Evolutionary conservation across 1,140 invertebrate genomes (phyloP).

Genomic region (Zophobas atratus): DNA sequence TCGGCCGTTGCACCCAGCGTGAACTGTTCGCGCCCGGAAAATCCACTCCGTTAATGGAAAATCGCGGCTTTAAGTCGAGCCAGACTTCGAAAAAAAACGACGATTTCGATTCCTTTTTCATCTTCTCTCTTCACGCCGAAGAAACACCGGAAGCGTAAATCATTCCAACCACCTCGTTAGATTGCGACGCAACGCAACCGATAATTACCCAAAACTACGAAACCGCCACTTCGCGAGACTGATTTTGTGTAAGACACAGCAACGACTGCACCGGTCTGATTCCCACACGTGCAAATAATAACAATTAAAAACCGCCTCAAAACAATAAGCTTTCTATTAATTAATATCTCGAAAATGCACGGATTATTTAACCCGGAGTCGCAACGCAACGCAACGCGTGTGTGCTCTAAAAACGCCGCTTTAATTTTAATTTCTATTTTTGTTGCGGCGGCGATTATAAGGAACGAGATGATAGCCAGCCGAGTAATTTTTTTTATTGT

Average conservation of each 20-base stretch:
- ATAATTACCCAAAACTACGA: constrained; percentile 4
- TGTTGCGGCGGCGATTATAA: too few species aligned
- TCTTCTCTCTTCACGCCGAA: background rate
- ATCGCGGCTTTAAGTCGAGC: background rate
- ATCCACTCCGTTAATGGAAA: constrained; percentile 17
- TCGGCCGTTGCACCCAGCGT: constrained; percentile 38
- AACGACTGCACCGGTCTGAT: constrained; percentile 23
- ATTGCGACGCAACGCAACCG: background rate
- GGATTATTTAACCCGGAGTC: constrained; percentile 6
- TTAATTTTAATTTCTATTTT: background rate
- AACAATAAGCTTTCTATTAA: constrained; percentile 9
- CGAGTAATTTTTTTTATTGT: background rate
- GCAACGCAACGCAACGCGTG: background rate
- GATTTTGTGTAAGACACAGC: constrained; percentile 14
- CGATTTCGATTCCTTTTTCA: background rate
- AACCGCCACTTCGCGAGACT: too few species aligned
- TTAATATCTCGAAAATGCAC: background rate
- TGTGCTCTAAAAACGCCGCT: constrained; percentile 8
- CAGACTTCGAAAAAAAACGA: constrained; percentile 6
- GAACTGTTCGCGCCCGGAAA: background rate
- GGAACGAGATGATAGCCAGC: too few species aligned
- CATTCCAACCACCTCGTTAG: constrained; percentile 1
- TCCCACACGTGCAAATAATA: constrained; percentile 7
- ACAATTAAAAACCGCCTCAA: background rate
- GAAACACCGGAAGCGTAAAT: constrained; percentile 2